Evolutionary conservation across 2,888 invertebrate genomes (phyloP).

Genomic region (Tipula unca): DNA sequence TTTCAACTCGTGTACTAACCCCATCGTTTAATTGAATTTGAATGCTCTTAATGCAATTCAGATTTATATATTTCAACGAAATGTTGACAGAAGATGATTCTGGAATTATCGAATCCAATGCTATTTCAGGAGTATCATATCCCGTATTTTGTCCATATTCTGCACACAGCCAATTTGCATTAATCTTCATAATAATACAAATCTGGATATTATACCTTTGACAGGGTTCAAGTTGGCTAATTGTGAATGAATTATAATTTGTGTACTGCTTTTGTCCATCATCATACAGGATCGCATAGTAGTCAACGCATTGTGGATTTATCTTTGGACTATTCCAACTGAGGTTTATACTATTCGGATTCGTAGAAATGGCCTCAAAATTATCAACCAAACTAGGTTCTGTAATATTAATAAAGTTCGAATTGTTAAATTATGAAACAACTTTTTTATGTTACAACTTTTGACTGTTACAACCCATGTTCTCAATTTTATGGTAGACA

Average conservation of each 20-base stretch:
- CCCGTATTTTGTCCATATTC: not conserved
- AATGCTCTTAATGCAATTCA: not conserved
- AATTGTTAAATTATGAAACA: no score
- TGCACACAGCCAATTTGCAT: not conserved
- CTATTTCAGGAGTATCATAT: not conserved
- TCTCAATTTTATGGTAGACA: no score
- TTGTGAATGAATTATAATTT: not conserved
- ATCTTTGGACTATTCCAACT: not conserved
- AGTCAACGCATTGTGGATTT: not conserved
- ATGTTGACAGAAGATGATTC: not conserved
- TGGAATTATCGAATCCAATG: not conserved
- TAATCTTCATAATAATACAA: not conserved
- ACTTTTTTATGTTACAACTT: no score
- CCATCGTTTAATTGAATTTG: not conserved
- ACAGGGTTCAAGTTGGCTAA: not conserved
- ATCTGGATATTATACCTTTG: not conserved
- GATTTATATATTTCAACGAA: not conserved
- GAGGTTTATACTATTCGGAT: not conserved
- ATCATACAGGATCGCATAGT: not conserved
- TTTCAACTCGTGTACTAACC: not conserved
- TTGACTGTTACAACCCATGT: no score
- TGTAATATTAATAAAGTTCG: no score
- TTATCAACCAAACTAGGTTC: no score
- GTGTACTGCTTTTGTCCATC: not conserved
- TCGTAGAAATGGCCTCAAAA: no score